Conservation (phyloP, 2,888 invertebrate species). For the Margaritifera margaritifera region DNA sequence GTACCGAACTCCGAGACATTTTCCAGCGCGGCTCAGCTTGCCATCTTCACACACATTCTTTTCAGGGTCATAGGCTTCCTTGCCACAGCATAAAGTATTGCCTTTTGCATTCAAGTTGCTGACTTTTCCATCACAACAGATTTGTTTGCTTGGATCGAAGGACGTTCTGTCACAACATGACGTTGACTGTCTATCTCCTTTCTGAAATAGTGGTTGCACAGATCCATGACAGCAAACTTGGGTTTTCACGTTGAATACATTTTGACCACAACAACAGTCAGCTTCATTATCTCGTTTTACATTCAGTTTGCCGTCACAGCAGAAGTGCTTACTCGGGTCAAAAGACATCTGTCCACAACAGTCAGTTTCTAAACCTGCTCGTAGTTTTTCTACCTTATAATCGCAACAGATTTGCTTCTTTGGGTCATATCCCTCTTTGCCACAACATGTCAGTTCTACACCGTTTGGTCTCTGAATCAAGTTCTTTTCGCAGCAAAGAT, state of each 20-base stretch:
- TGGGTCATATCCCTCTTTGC: slow-evolving; percentile 9
- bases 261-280: slow-evolving; percentile 21
- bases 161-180: slow-evolving; percentile 22
- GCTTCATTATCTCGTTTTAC: slow-evolving; percentile 8
- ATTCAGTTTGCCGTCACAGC: slow-evolving; percentile 24
- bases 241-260: slow-evolving; percentile 18
- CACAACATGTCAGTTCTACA: slow-evolving; percentile 25
- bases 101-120: slow-evolving; percentile 8
- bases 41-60: slow-evolving; percentile 19
- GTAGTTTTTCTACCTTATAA: slow-evolving; percentile 11
- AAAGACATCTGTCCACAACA: slow-evolving; percentile 21
- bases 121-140: slow-evolving; percentile 21
- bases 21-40: slow-evolving; percentile 7
- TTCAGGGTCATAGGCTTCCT: slow-evolving; percentile 17
- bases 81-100: slow-evolving; percentile 22
- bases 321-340: slow-evolving; percentile 9
- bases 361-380: slow-evolving; percentile 21
- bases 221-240: slow-evolving; percentile 24
- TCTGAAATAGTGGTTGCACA: slow-evolving; percentile 6
- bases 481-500: slow-evolving; percentile 26
- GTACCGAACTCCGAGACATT: slow-evolving; percentile 15
- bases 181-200: slow-evolving; percentile 11
- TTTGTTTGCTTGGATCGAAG: slow-evolving; percentile 21
- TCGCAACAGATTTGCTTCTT: slow-evolving; percentile 24
- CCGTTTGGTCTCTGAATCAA: slow-evolving; percentile 15